Evolutionary conservation across 2,113 vertebrate species (phyloP).

Genomic region (Thermophis baileyi): DNA sequence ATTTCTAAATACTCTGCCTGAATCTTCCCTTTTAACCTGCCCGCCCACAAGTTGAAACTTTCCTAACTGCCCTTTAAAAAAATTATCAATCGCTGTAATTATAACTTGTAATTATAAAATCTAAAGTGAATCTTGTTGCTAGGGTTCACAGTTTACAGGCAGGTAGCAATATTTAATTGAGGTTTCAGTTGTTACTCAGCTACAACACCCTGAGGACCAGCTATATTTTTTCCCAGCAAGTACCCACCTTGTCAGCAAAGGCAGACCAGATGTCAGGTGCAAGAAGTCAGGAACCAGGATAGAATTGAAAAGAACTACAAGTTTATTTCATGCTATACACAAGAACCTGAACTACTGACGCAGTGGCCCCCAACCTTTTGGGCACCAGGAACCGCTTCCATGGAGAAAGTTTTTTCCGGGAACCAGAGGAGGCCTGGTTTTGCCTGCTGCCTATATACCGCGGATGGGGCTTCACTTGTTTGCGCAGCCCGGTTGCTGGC

Average conservation of each 20-base stretch:
- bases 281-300: neutral
- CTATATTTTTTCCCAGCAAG: neutral
- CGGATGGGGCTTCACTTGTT: too few relatives aligned
- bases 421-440: too few relatives aligned
- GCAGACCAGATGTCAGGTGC: neutral
- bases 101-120: neutral
- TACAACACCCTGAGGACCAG: neutral
- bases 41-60: neutral
- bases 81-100: neutral
- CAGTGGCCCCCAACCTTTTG: too few relatives aligned
- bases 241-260: neutral
- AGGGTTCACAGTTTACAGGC: neutral
- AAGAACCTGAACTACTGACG: neutral
- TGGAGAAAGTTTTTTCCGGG: too few relatives aligned
- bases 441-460: too few relatives aligned
- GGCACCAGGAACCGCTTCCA: too few relatives aligned
- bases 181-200: neutral
- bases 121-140: neutral
- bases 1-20: neutral
- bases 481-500: too few relatives aligned
- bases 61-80: neutral
- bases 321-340: neutral
- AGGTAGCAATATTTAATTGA: neutral
- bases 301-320: neutral
- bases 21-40: neutral